Evolutionary conservation across 1,140 invertebrate genomes (phyloP), one percentile per base, ranked within the genome.

Genomic region (Drosophila kurseongensis): DNA sequence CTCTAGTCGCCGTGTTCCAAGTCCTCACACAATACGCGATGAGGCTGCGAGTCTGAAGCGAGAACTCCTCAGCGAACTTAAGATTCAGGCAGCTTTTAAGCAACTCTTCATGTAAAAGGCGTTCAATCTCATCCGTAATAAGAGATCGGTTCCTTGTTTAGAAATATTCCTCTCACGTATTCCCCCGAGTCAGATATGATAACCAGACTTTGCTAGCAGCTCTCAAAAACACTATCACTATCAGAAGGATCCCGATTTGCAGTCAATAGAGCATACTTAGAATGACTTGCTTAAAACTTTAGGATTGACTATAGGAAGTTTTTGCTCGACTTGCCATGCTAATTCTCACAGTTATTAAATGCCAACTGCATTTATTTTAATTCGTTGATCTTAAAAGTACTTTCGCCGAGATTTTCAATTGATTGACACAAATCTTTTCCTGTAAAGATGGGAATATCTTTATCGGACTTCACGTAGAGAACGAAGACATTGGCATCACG

Each of bases 51-150:
- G 80, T 32, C 1, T 67, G 48, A 7, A 92, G 41, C 0, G 68
- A 73, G 56, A 68, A 92, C 14, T 73, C 65, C 0, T 59, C 38
- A 4, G 45, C 47, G 38, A 91, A 82, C 27, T 91, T 54, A 0
- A 68, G 75, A 63, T 92, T 92, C 4, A 92, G 41, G 29, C 90
- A 92, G 41, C 55, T 79, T 16, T 88, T 90, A 7, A 91, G 55
- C 8, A 82, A 9, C 9, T 76, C 61, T 40, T 80, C 59, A 36
- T 91, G 80, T 29, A 55, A 65, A 14, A 66, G 35, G 4, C 78
- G 72, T 18, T 84, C 76, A 45, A 80, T 66, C 0, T 58, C 74
- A 44, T 90, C 74, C 0, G 45, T 77, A 91, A 54, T 86, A 91
- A 2, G 41, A 52, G 35, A 41, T 75, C 1, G 91, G 58, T 77